A percentile compares a stretch with the other conserved stretches of the same genome.
phyloP scores from a whole-genome alignment of 2,113 vertebrate genomes.

The Columba livia region DNA sequence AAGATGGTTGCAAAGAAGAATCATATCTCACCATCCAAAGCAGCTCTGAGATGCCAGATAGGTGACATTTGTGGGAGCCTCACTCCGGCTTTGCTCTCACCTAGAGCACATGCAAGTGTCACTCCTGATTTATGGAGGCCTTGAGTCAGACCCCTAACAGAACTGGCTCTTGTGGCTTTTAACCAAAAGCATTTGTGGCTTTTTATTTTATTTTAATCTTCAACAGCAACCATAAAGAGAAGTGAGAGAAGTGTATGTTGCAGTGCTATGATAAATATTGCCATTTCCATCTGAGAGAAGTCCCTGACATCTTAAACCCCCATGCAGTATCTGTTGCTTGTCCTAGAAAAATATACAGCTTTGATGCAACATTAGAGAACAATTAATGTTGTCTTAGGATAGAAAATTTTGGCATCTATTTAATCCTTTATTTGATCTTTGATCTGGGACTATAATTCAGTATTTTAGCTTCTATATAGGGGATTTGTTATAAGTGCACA shows the following conservation, averaged over 20 bases:
- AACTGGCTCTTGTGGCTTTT: not conserved
- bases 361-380: not conserved
- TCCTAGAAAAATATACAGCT: not conserved
- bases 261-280: not conserved
- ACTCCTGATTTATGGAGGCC: not conserved
- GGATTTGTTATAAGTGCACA: not conserved
- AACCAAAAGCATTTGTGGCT: not conserved
- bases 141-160: not conserved
- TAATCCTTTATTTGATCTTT: not conserved
- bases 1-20: not conserved
- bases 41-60: not conserved
- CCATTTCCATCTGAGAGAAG: not conserved
- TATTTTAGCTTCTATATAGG: not conserved
- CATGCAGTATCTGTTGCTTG: not conserved
- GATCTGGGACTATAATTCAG: not conserved
- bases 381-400: not conserved
- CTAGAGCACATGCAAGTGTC: not conserved
- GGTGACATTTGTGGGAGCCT: not conserved
- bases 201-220: not conserved
- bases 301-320: fast-evolving
- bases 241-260: not conserved
- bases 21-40: not conserved
- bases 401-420: not conserved
- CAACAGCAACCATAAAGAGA: not conserved
- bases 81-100: no score